These are phyloP conservation scores for Falco biarmicus DNA, from an alignment of 2,797 vertebrate species.

Conservation along the genomic window DNA sequence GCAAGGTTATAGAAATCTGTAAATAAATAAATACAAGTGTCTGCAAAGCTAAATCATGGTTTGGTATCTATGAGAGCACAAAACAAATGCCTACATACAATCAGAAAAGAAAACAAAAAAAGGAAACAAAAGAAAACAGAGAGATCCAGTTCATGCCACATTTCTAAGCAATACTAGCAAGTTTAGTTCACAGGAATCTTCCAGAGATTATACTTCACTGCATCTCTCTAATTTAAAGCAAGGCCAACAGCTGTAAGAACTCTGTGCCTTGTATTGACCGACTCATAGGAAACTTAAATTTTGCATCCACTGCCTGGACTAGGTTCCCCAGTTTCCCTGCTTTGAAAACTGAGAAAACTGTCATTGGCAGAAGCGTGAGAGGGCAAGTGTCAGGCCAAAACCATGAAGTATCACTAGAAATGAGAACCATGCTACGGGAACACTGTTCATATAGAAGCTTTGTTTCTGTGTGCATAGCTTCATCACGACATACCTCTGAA, in stretches of 20 bases:
- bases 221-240: background rate
- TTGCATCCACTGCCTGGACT: background rate
- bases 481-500: background rate
- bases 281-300: background rate
- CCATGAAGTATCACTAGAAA: background rate
- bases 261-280: background rate
- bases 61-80: background rate
- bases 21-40: background rate
- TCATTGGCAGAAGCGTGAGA: background rate
- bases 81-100: background rate
- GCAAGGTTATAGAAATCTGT: background rate
- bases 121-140: background rate
- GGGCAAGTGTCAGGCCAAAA: background rate
- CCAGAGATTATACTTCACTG: background rate
- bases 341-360: background rate
- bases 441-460: background rate
- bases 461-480: background rate
- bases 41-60: background rate
- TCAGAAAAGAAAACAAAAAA: accelerated
- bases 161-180: background rate
- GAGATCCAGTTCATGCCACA: accelerated
- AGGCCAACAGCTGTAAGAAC: background rate
- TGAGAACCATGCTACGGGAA: background rate
- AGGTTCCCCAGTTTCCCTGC: background rate
- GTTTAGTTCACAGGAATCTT: background rate